Evolutionary conservation across 2,113 vertebrate genomes (phyloP).

Genomic region (Callopanchax toddi): DNA sequence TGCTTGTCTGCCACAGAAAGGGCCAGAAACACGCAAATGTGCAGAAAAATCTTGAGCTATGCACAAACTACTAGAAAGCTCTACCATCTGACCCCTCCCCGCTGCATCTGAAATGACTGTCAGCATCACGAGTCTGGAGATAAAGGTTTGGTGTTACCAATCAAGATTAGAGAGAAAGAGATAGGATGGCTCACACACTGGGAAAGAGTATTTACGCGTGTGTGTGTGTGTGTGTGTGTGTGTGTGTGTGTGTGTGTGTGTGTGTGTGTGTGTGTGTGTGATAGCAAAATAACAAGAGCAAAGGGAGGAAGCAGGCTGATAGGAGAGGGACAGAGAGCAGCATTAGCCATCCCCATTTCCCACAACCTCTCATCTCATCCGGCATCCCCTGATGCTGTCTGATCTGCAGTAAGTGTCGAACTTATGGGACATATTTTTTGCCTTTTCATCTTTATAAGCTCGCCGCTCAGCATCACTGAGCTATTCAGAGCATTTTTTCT

Average conservation of each 20-base stretch:
- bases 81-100: conserved; percentile 42
- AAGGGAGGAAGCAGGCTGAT: conserved; percentile 38
- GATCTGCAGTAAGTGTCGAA: conserved; percentile 28
- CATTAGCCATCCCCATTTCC: conserved; percentile 57
- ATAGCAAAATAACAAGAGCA: conserved; percentile 43
- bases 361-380: conserved; percentile 56
- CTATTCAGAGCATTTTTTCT: conserved; percentile 8
- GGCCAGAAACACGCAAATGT: conserved; percentile 41
- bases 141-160: conserved; percentile 47
- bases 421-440: conserved; percentile 29
- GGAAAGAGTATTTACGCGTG: conserved; percentile 38
- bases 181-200: conserved; percentile 10
- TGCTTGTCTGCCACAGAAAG: conserved; percentile 34
- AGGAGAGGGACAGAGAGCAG: conserved; percentile 45
- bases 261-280: conserved; percentile 6
- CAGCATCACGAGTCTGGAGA: conserved; percentile 50
- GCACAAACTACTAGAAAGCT: conserved; percentile 38
- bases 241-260: too few species aligned
- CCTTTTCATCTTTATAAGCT: conserved; percentile 40
- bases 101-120: conserved; percentile 50
- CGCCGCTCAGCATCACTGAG: conserved; percentile 20
- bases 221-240: too few species aligned
- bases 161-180: conserved; percentile 45
- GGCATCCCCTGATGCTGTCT: conserved; percentile 34
- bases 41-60: conserved; percentile 22